Evolutionary conservation across 1,140 invertebrate species (phyloP), one percentile per base, ranked within the genome.

Genomic region (Drepana arcuata): DNA sequence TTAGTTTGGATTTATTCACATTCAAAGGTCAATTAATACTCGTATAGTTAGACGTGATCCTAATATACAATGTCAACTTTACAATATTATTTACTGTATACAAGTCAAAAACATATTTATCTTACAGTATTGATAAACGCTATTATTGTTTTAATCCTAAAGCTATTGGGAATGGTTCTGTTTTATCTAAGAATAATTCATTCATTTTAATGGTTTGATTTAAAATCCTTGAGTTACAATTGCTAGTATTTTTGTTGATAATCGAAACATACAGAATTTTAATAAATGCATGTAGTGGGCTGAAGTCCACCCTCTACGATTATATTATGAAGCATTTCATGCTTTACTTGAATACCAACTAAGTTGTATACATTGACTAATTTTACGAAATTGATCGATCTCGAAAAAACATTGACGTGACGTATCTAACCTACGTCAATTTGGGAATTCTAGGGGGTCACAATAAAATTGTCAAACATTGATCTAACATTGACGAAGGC

Each of bases 61-160:
- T 81, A 78, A 70, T 70, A 60, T 68, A 78, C 63, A 73, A 60
- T 63, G 51, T 67, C 46, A 69, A 74, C 50, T 79, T 77, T 74
- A 78, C 64, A 78, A 61, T 68, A 72, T 55, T 55, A 70, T n/a
- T n/a, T n/a, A n/a, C 75, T 82, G 73, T 82, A 82, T 78, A 82
- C 73, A 82, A 77, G 73, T 78, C 78, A 72, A 82, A 80, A 82
- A 82, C 72, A 82, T 75, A 77, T 55, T 69, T 74, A 72, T 78
- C 50, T 80, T 82, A 79, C 63, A 78, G 54, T 67, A 66, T 66
- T 54, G 47, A 47, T 74, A 68, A 72, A 75, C 56, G 61, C 61
- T 79, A 81, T 74, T 81, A 78, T 75, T 73, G 64, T 81, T 67
- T 61, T 69, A 59, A 67, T 56, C 58, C 72, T 79, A 74, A 73